Conservation (phyloP, 2,113 vertebrate species). For the Rhinogobius similis region DNA sequence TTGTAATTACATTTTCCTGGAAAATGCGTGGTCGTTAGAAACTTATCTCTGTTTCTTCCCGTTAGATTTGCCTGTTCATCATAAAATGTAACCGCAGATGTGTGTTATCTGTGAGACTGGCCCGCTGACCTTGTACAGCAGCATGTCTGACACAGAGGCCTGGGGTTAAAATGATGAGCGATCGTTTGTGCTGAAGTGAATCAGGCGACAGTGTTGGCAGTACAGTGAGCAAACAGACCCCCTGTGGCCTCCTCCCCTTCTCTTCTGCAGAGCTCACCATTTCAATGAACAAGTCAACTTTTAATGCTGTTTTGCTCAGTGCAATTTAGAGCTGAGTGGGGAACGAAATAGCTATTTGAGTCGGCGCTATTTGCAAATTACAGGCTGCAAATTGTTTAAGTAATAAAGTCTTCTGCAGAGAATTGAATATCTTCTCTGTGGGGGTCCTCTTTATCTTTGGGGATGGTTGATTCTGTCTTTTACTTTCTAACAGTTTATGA, state of each 20-base stretch:
- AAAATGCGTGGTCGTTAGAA: background rate
- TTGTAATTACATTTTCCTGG: too few relatives aligned
- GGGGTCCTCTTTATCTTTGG: background rate
- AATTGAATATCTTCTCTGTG: background rate
- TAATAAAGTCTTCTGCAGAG: background rate
- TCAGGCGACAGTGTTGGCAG: slow-evolving; percentile 30
- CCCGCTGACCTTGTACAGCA: slow-evolving; percentile 22
- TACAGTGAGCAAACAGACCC: slow-evolving; percentile 31
- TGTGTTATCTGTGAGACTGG: slow-evolving; percentile 9
- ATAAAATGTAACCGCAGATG: slow-evolving; percentile 22
- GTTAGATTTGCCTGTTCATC: slow-evolving; percentile 34
- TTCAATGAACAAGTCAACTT: slow-evolving; percentile 45
- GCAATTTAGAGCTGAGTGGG: background rate
- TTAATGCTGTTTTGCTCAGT: background rate
- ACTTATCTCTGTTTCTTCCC: slow-evolving; percentile 17
- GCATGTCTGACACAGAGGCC: slow-evolving; percentile 27
- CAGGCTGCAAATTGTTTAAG: background rate
- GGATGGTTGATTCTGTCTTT: background rate
- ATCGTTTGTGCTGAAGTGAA: slow-evolving; percentile 18
- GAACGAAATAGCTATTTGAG: background rate
- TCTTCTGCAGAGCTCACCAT: slow-evolving; percentile 41
- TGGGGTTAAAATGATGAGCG: slow-evolving; percentile 33
- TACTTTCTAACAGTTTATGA: too few relatives aligned
- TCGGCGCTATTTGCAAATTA: background rate
- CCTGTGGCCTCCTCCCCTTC: slow-evolving; percentile 32